Percentiles rank a stretch among this genome's conserved stretches.
These are phyloP conservation scores for Pediacus dermestoides DNA, from an alignment of 2,888 invertebrate genomes.

Conservation along the genomic window DNA sequence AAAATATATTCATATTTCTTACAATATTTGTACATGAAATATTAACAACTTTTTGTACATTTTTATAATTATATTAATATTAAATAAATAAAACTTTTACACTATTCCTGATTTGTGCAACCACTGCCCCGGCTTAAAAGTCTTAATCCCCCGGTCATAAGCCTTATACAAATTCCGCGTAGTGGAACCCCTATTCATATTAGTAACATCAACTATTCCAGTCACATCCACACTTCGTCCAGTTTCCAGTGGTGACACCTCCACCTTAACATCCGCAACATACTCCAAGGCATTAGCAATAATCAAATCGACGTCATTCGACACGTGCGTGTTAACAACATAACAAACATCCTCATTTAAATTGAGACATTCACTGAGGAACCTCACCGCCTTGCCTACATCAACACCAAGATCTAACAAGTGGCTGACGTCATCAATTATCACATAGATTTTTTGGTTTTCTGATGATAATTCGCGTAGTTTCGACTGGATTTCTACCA, in stretches of 20 bases:
- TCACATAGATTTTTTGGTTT: constrained; percentile 46
- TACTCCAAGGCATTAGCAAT: constrained; percentile 61
- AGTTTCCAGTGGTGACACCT: constrained; percentile 64
- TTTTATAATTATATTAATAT: too few relatives aligned
- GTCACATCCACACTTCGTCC: constrained; percentile 72
- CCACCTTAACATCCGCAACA: constrained; percentile 60
- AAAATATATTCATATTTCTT: too few relatives aligned
- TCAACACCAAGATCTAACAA: constrained; percentile 62
- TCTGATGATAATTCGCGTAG: constrained; percentile 22
- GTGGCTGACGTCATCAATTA: constrained; percentile 72
- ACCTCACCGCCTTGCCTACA: constrained; percentile 53
- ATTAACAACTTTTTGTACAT: too few relatives aligned
- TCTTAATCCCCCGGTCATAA: constrained; percentile 69
- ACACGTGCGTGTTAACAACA: constrained; percentile 58
- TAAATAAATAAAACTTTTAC: too few relatives aligned
- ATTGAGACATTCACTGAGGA: constrained; percentile 52
- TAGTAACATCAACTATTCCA: constrained; percentile 61
- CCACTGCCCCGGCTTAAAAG: constrained; percentile 74
- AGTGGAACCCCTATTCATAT: constrained; percentile 54
- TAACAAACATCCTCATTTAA: constrained; percentile 49
- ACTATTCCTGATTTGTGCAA: too few relatives aligned
- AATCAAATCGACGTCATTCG: constrained; percentile 56
- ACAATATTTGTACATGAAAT: too few relatives aligned
- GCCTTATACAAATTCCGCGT: constrained; percentile 58
- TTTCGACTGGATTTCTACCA: constrained; percentile 22